Percentiles rank a stretch among this genome's conserved stretches.
Conservation (phyloP, 2,797 vertebrate genomes). For the Molossus alvarezi region DNA sequence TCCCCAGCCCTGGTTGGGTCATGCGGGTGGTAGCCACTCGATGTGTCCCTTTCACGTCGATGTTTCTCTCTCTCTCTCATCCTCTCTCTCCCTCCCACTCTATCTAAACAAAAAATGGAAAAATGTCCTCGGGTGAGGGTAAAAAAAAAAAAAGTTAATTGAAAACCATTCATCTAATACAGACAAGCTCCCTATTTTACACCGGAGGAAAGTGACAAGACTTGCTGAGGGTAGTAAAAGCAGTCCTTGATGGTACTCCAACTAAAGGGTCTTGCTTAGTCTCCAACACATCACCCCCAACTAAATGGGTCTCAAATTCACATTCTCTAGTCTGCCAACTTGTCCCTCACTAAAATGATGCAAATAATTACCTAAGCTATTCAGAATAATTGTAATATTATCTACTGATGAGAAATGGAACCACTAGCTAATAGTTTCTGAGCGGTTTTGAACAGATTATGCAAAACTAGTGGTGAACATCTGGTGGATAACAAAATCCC, state of each 20-base stretch:
- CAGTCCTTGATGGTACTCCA: background rate
- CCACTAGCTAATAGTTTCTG: background rate
- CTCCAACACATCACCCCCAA: background rate
- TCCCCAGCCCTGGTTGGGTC: too few species aligned
- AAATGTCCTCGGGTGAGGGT: too few species aligned
- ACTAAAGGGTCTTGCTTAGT: background rate
- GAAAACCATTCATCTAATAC: background rate
- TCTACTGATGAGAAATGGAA: constrained; percentile 33
- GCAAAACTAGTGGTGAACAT: constrained; percentile 41
- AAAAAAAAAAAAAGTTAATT: background rate
- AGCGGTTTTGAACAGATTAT: constrained; percentile 56
- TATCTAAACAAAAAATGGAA: too few species aligned
- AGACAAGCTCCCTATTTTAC: background rate
- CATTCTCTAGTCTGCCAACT: background rate
- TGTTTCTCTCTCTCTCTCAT: too few species aligned
- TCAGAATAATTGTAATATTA: constrained; percentile 40
- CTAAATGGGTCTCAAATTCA: background rate
- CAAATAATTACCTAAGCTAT: background rate
- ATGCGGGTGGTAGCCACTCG: too few species aligned
- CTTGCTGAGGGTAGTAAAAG: background rate
- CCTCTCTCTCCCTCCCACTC: too few species aligned
- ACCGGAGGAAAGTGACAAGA: background rate
- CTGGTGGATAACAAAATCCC: constrained; percentile 38
- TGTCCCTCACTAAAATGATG: background rate
- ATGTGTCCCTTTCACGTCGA: too few species aligned